A percentile compares a stretch with the other conserved stretches of the same genome.
Conservation (phyloP, 2,797 vertebrate species). For the Sciurus vulgaris region DNA sequence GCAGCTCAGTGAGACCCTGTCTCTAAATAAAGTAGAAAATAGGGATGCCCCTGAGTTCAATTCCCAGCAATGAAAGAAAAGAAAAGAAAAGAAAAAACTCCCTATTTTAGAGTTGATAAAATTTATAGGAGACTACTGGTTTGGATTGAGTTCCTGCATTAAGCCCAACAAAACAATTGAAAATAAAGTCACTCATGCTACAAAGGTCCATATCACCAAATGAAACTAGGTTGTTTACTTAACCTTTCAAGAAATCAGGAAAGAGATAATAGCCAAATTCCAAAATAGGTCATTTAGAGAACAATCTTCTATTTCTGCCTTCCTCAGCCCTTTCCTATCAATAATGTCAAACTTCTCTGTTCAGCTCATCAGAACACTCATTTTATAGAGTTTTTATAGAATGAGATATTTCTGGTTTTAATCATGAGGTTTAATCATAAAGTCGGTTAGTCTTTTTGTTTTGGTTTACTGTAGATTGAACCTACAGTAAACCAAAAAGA, state of each 20-base stretch:
- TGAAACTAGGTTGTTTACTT: background rate
- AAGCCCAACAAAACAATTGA: background rate
- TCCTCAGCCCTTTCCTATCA: background rate
- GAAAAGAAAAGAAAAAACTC: background rate
- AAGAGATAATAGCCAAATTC: background rate
- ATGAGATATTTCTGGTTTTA: background rate
- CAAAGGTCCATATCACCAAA: background rate
- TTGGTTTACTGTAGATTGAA: too few relatives aligned
- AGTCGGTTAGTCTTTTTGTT: too few relatives aligned
- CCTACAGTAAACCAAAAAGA: too few relatives aligned
- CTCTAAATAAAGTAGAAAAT: too few relatives aligned
- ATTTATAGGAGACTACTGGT: background rate
- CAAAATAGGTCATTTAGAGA: background rate
- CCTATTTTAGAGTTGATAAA: background rate
- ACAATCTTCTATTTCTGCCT: background rate
- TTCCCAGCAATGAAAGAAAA: too few relatives aligned
- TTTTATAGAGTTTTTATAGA: background rate
- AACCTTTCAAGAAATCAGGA: background rate
- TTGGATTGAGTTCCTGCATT: background rate
- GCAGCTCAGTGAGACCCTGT: too few relatives aligned
- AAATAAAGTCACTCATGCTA: background rate
- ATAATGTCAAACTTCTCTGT: background rate
- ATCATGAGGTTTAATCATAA: background rate
- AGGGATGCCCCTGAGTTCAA: too few relatives aligned
- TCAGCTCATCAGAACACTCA: background rate